Percentiles rank a stretch among this genome's conserved stretches.
These are phyloP conservation scores for Taxidea taxus DNA, from an alignment of 2,113 vertebrate genomes.

Conservation along the genomic window DNA sequence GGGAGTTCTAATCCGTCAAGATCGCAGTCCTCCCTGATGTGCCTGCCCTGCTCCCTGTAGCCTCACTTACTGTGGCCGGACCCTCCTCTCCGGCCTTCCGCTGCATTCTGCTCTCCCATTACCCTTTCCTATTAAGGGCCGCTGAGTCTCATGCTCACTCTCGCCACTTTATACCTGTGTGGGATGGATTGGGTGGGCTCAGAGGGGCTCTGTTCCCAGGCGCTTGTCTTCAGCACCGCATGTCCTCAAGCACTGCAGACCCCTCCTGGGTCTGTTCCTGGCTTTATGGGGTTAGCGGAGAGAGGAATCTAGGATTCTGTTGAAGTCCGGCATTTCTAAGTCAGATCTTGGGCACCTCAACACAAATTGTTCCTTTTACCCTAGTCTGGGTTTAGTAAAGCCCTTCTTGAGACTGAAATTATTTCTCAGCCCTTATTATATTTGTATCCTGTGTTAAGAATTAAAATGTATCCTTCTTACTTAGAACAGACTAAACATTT, in stretches of 20 bases:
- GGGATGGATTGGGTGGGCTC: fast-evolving
- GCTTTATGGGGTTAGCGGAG: not conserved
- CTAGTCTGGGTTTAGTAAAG: not conserved
- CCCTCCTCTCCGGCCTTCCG: not conserved
- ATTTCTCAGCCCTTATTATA: not conserved
- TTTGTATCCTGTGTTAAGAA: not conserved
- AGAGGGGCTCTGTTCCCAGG: not conserved
- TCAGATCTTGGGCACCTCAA: not conserved
- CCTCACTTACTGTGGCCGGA: too few relatives aligned
- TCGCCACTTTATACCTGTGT: too few relatives aligned
- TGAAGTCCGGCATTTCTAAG: not conserved
- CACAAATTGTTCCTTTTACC: not conserved
- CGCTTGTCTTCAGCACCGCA: not conserved
- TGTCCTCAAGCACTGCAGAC: not conserved
- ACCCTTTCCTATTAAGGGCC: not conserved
- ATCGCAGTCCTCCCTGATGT: fast-evolving
- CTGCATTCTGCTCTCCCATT: not conserved
- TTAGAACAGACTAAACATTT: not conserved
- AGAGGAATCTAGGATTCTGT: not conserved
- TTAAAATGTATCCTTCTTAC: not conserved
- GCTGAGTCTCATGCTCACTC: not conserved
- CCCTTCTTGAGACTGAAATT: not conserved
- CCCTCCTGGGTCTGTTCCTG: not conserved
- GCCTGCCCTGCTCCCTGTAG: not conserved
- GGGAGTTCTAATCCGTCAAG: not conserved